Evolutionary conservation across 1,140 invertebrate genomes (phyloP).

Genomic region (Brachionus paranguensis): DNA sequence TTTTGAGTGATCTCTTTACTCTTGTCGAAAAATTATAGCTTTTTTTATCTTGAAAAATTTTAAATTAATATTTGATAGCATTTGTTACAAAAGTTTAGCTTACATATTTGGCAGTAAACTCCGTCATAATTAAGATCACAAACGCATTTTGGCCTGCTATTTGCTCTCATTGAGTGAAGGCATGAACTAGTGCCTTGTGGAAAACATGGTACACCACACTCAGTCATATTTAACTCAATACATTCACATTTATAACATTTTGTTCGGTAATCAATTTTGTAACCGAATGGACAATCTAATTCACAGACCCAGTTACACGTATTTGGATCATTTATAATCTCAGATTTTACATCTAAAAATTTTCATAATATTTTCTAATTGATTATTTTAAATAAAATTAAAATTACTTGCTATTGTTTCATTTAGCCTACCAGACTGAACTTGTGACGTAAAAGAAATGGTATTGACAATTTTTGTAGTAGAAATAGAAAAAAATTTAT

Average conservation of each 20-base stretch:
- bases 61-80: not conserved
- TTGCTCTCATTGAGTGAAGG: conserved; percentile 29
- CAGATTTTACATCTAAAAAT: not conserved
- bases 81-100: not conserved
- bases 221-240: conserved; percentile 26
- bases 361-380: not conserved
- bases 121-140: conserved; percentile 17
- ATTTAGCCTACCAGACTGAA: not conserved
- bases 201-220: conserved; percentile 38
- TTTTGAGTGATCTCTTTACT: conserved; percentile 3
- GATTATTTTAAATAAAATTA: not conserved
- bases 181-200: not conserved
- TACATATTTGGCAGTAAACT: conserved; percentile 35
- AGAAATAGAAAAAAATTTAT: not conserved
- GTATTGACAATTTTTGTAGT: not conserved
- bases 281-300: conserved; percentile 28
- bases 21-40: conserved; percentile 17
- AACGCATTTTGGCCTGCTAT: conserved; percentile 33
- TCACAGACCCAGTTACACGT: conserved; percentile 32
- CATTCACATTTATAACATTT: conserved; percentile 40
- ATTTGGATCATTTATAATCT: not conserved
- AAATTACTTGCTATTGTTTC: not conserved
- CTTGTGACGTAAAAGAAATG: not conserved
- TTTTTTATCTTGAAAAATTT: conserved; percentile 28
- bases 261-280: not conserved